These are phyloP conservation scores for Eupsilia transversa DNA, from an alignment of 2,888 invertebrate species.

Conservation along the genomic window DNA sequence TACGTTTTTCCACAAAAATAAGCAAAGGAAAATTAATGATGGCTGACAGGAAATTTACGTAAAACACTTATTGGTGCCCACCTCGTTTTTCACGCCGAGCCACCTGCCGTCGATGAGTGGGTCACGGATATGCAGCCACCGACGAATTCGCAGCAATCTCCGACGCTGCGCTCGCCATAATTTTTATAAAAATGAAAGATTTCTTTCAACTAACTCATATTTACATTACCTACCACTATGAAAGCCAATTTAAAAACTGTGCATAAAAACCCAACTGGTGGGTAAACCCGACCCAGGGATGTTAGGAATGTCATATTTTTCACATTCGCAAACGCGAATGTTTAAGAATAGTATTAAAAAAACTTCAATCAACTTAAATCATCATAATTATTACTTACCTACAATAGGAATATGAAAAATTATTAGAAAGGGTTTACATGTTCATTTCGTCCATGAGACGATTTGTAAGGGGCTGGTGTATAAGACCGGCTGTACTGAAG, in stretches of 20 bases:
- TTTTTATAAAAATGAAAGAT: neutral
- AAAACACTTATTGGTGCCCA: neutral
- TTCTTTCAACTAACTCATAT: neutral
- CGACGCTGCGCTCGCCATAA: conserved; percentile 13
- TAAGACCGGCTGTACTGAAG: neutral
- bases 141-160: neutral
- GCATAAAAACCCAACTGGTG: neutral
- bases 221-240: neutral
- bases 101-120: conserved; percentile 1
- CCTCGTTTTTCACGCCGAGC: conserved; percentile 7
- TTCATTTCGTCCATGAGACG: neutral
- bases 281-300: neutral
- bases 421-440: no score
- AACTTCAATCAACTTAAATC: no score
- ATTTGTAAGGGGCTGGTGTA: neutral
- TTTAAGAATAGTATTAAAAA: neutral
- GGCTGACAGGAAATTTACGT: neutral
- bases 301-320: neutral
- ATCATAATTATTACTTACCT: neutral
- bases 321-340: no score
- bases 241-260: neutral
- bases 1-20: neutral
- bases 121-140: neutral
- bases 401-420: neutral
- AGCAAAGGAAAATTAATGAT: neutral